Base-by-base conservation (phyloP, 2,888 invertebrate genomes). In the Pediacus dermestoides region DNA sequence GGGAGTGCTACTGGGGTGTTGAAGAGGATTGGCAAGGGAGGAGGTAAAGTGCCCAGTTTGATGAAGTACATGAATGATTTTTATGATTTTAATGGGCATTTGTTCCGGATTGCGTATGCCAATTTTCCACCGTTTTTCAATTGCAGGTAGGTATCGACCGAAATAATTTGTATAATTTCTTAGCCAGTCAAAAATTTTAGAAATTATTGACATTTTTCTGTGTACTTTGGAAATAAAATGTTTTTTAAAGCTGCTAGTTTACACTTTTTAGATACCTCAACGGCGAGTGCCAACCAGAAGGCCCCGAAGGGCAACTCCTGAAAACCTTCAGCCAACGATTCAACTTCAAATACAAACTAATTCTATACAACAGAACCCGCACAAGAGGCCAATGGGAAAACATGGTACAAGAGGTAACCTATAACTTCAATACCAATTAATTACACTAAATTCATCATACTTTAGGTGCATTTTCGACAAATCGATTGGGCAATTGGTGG, bases 401-500 rank as follows among this genome's bases (percentile, higher is more conserved):
- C 1, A 41, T 53, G 48, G 16, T 50, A 3, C 25, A 45, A 23
- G 40, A 31, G 12, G 52, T 52, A 34, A 35, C 34, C 30, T 12
- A 3, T 7, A 6, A 34, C 25, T 10, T 22, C 27, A 23, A n/a
- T 31, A n/a, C 14, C 22, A 4, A 13, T 18, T 14, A 15, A 2
- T 42, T 37, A 34, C 21, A 42, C 34, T 10, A 34, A 13, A 28
- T 34, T 28, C 7, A 21, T 39, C 9, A 33, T 11, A 8, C 12
- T 34, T 16, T 16, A 43, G 43, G 33, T 44, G 4, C 38, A 38
- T 22, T 10, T 14, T 2, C 30, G 32, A 6, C 23, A 25, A 12
- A 28, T 45, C 8, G 44, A 47, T 26, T 45, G 44, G 46, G 50
- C 50, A 1, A 33, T 50, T n/a, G 45, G 50, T 3, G 45, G 45